Percentiles rank a stretch among this genome's conserved stretches.
Conservation (phyloP, 2,113 vertebrate species). For the Pavo muticus region DNA sequence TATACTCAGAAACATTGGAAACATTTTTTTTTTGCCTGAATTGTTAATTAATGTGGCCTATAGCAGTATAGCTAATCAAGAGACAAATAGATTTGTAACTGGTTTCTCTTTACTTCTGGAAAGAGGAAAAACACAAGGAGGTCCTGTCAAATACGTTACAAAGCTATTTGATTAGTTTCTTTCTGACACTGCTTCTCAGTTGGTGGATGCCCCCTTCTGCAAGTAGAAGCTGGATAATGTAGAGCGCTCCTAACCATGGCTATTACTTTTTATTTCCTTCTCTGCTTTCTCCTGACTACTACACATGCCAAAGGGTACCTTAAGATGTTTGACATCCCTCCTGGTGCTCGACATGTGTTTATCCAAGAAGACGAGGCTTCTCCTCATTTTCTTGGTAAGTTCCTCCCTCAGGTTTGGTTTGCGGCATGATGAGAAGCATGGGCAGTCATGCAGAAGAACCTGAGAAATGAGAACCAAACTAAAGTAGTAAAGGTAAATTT, state of each 20-base stretch:
- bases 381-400: conserved; percentile 99
- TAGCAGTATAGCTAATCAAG: not conserved
- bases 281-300: conserved; percentile 70
- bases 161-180: not conserved
- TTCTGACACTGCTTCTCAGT: not conserved
- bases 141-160: not conserved
- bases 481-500: accelerated
- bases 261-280: conserved; percentile 83
- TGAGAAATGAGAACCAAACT: not conserved
- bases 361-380: conserved; percentile 98
- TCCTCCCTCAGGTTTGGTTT: conserved; percentile 29
- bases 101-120: not conserved
- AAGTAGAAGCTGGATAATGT: not conserved
- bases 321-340: conserved; percentile 99
- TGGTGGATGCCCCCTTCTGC: conserved; percentile 81
- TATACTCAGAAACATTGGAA: not conserved
- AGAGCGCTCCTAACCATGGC: conserved; percentile 76
- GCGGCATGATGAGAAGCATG: not conserved
- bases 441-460: not conserved
- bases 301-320: conserved; percentile 92
- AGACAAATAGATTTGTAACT: conserved; percentile 27
- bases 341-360: conserved; percentile 96
- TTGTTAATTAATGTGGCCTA: not conserved
- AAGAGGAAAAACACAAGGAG: not conserved
- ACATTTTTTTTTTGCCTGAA: conserved; percentile 52